These are phyloP conservation scores for Galerucella calmariensis DNA, from an alignment of 2,888 invertebrate species.

Conservation along the genomic window DNA sequence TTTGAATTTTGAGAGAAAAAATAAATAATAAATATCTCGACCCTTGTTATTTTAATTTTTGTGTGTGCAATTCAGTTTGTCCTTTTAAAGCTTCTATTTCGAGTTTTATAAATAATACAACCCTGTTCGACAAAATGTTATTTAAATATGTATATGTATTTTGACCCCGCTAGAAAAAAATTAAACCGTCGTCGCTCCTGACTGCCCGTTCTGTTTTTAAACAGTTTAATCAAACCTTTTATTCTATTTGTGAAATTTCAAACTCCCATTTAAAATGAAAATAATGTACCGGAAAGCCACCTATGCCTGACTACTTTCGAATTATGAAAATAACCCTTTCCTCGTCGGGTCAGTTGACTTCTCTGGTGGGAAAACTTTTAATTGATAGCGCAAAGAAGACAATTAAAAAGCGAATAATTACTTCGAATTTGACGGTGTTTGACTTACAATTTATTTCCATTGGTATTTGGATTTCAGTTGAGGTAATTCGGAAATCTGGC, in stretches of 20 bases:
- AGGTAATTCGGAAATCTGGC: not conserved
- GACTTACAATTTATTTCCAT: not conserved
- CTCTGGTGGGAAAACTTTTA: constrained; percentile 11
- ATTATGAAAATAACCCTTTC: constrained; percentile 15
- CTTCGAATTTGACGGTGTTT: not conserved
- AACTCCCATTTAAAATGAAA: constrained; percentile 6
- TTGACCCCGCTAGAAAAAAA: not conserved
- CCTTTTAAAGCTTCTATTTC: too few species aligned
- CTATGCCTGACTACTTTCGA: constrained; percentile 10
- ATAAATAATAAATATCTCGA: too few species aligned
- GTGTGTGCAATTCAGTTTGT: too few species aligned
- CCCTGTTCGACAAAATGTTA: too few species aligned
- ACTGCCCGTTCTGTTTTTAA: not conserved
- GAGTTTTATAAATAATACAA: too few species aligned
- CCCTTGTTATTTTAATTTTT: too few species aligned
- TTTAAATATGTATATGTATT: too few species aligned
- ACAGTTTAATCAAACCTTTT: not conserved
- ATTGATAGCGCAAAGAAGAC: constrained; percentile 1
- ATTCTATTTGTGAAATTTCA: not conserved
- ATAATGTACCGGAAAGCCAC: constrained; percentile 7
- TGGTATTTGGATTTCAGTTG: not conserved
- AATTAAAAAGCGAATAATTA: not conserved
- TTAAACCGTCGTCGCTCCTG: not conserved
- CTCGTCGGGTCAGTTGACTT: not conserved
- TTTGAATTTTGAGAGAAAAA: too few species aligned